Base-by-base conservation (phyloP, 2,797 vertebrate species). In the Sebastiscus tertius region DNA sequence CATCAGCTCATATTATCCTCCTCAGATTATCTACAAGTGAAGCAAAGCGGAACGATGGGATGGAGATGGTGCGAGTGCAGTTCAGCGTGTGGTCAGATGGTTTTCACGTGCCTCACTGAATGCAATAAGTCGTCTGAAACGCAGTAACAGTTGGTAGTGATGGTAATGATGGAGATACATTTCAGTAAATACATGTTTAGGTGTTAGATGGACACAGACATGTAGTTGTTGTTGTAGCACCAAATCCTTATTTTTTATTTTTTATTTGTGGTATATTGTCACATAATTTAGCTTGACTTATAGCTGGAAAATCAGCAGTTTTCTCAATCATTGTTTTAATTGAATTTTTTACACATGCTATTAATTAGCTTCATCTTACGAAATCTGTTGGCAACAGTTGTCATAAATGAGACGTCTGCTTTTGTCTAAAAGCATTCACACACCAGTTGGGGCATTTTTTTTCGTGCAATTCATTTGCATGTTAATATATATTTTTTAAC, bases 1-100 rank as follows among this genome's bases (percentile, higher is more conserved):
- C 65, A 75, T 61, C 64, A 67, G 20, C 42, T 62, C 27, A 52
- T 70, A 26, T 62, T 26, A 72, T 76, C 65, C 39, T 24, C 5
- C 13, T 67, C 33, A 52, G 36, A 84, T 80, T 49, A 82, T 86
- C 72, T 34, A 20, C 24, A 11, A 39, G 59, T 61, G 55, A 78
- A 14, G 14, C 39, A 59, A 58, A 62, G 69, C 6, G 8, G 64
- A 46, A 27, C 5, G 61, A 75, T 18, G 46, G 24, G 42, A 46
- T 13, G 13, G 29, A 61, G 68, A 65, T 34, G 75, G 34, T 58
- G 36, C 8, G 26, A 58, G 70, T 64, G 61, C 55, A 66, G 56
- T 34, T 78, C 27, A 82, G 36, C 39, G 1, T 74, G 61, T 72
- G 65, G 80, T 85, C 81, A 75, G 59, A 83, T 69, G 69, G 46